Percentiles rank a stretch among this genome's conserved stretches.
These are phyloP conservation scores for Engystomops pustulosus DNA, from an alignment of 2,113 vertebrate genomes.

Conservation along the genomic window DNA sequence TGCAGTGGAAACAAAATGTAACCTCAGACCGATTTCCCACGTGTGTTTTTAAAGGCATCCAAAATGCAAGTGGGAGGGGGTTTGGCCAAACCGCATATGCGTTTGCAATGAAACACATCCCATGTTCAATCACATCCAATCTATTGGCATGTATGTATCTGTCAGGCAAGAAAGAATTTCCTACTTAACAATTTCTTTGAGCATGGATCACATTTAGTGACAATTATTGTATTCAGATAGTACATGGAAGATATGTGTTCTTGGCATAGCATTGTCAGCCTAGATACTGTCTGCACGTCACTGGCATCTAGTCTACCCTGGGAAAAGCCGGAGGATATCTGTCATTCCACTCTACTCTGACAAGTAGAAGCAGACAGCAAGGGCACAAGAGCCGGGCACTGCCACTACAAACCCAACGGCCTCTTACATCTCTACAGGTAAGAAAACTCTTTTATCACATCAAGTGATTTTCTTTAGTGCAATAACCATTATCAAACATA, in stretches of 20 bases:
- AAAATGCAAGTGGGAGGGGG: too few species aligned
- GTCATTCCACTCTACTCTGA: constrained; percentile 70
- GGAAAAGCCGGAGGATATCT: constrained; percentile 71
- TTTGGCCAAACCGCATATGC: too few species aligned
- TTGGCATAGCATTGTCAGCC: constrained; percentile 66
- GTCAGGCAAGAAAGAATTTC: neutral
- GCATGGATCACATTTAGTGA: neutral
- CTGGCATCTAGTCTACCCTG: constrained; percentile 60
- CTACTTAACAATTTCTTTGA: too few species aligned
- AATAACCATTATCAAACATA: too few species aligned
- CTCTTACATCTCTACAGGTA: neutral
- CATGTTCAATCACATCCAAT: too few species aligned
- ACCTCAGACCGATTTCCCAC: too few species aligned
- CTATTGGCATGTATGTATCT: too few species aligned
- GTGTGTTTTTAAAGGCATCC: too few species aligned
- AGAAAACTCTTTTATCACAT: neutral
- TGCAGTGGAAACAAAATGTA: too few species aligned
- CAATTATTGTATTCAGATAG: neutral
- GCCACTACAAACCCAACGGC: neutral
- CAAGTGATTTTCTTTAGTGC: neutral
- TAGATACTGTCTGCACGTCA: constrained; percentile 64
- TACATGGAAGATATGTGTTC: neutral
- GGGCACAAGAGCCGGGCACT: neutral
- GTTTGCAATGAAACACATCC: too few species aligned
- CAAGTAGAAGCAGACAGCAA: constrained; percentile 10